These are phyloP conservation scores for Phengaris alcon DNA, from an alignment of 2,888 invertebrate genomes.

Conservation along the genomic window DNA sequence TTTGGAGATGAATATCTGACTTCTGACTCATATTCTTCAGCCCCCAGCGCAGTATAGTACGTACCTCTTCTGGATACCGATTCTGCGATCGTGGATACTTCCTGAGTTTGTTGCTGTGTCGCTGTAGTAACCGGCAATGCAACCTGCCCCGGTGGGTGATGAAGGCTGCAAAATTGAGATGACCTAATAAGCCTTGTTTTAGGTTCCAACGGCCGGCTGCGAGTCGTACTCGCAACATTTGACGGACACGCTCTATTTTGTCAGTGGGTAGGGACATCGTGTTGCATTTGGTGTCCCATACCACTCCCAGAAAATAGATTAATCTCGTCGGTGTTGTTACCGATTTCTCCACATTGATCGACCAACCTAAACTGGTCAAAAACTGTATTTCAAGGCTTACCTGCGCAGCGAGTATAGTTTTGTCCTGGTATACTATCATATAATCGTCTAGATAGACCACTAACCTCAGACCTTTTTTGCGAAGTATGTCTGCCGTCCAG, in stretches of 20 bases:
- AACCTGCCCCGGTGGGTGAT: conserved; percentile 36
- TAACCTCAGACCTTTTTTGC: no score
- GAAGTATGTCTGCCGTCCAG: conserved; percentile 36
- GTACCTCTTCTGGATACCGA: neutral
- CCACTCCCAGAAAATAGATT: no score
- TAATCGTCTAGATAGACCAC: no score
- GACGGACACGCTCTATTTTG: conserved; percentile 23
- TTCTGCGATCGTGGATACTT: neutral
- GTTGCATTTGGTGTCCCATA: conserved; percentile 11
- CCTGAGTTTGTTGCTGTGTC: conserved; percentile 25
- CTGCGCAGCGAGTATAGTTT: neutral
- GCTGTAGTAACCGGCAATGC: conserved; percentile 35
- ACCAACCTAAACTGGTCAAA: conserved; percentile 28
- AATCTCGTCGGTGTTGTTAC: no score
- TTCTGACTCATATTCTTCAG: neutral
- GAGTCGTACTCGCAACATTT: neutral
- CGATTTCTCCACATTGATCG: no score
- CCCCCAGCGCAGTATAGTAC: neutral
- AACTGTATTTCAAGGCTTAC: conserved; percentile 14
- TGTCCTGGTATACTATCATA: conserved; percentile 23
- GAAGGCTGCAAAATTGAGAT: conserved; percentile 23
- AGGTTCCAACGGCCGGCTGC: neutral
- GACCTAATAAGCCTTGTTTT: neutral
- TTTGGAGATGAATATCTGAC: neutral
- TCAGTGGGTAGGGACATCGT: conserved; percentile 31